Base-by-base conservation (phyloP, 2,888 invertebrate species). In the Nomada fabriciana region DNA sequence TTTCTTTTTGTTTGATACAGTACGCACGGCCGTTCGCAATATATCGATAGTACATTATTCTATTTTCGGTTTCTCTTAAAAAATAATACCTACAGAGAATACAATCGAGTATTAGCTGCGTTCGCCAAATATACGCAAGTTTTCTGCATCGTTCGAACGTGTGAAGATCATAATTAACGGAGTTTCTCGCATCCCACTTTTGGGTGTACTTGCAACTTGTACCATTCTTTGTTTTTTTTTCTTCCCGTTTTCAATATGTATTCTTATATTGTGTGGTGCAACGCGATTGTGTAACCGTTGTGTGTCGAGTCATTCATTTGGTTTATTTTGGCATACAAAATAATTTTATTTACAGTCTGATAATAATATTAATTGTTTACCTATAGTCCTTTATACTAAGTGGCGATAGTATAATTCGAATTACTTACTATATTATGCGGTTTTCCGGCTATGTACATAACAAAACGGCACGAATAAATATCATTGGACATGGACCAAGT, bases 291-390 rank as follows among this genome's bases (percentile, higher is more conserved):
- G 69, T 75, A 53, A 63, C 57, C 69, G 53, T 86, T 43, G 67
- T 84, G 78, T 82, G 23, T 83, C 77, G 79, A 84, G 75, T 42
- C 85, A 89, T 91, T 87, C 90, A 91, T 92, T 93, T 93, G 93
- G 92, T 93, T 91, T 92, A 91, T 93, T 93, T 93, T 93, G 92
- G 91, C 93, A 93, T 93, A 93, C 93, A 93, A 93, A 93, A 93
- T 93, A 93, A 93, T 93, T 90, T 93, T 93, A 93, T 93, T 89
- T 93, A 93, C 93, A 93, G 91, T 91, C 89, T 91, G 92, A 92
- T 88, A 88, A 90, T 90, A 90, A 90, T 91, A 89, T 88, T 89
- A 88, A 88, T 86, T 80, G 84, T 90, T 88, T 84, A 88, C 83
- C 84, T 74, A 89, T 81, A 89, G 70, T 90, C 71, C 63, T 84